These are phyloP conservation scores for Pelagia noctiluca DNA, from an alignment of 30 jellyfish, hydroid and myxozoan genomes.

Conservation along the genomic window DNA sequence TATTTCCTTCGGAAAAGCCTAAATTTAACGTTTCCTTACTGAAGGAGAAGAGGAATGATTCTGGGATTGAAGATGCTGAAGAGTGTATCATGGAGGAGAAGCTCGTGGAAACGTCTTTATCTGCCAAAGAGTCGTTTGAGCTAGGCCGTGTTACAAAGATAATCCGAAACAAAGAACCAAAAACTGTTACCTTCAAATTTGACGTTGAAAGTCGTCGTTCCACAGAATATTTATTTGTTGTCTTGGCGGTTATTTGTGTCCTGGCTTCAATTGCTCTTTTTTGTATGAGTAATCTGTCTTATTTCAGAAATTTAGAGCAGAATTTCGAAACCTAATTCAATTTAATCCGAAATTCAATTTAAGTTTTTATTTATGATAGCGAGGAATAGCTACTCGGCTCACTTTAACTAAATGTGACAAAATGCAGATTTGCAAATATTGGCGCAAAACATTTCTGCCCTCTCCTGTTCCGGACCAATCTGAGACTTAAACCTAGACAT, in stretches of 20 bases:
- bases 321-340: too few species aligned
- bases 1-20: neutral
- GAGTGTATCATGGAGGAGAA: conserved; percentile 56
- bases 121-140: conserved; percentile 66
- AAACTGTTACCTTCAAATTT: conserved; percentile 59
- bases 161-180: conserved; percentile 53
- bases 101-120: conserved; percentile 57
- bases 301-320: too few species aligned
- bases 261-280: conserved; percentile 15
- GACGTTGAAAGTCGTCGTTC: conserved; percentile 1
- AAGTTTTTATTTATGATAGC: too few species aligned
- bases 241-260: conserved; percentile 26
- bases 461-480: too few species aligned
- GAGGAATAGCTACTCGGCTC: too few species aligned
- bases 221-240: conserved; percentile 30
- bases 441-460: too few species aligned
- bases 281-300: too few species aligned
- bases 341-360: too few species aligned
- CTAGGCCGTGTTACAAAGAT: conserved; percentile 66
- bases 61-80: conserved; percentile 97
- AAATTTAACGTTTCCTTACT: neutral
- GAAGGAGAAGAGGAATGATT: conserved; percentile 73
- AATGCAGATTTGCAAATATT: too few species aligned
- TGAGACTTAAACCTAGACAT: too few species aligned
- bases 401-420: too few species aligned